phyloP scores from a whole-genome alignment of 2,888 invertebrate species.

The Schrankia costaestrigalis region DNA sequence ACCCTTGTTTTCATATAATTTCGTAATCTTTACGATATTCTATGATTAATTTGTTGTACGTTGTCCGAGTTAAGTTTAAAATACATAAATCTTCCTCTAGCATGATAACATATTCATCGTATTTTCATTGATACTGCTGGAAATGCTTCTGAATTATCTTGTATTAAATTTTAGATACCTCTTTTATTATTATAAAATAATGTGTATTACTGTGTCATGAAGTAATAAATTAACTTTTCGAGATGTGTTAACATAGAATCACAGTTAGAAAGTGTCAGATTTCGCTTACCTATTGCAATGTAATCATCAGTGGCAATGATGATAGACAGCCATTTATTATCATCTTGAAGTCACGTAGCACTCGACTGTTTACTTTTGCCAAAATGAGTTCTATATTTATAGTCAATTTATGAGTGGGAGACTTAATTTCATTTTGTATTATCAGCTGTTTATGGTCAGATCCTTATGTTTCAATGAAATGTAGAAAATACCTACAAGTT shows the following conservation, averaged over 20 bases:
- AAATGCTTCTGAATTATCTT: constrained; percentile 19
- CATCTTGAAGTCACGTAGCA: constrained; percentile 54
- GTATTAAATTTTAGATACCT: constrained; percentile 10
- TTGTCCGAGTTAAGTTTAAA: constrained; percentile 2
- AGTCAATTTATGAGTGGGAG: too few relatives aligned
- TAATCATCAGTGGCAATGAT: constrained; percentile 26
- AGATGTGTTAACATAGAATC: too few relatives aligned
- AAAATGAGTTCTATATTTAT: too few relatives aligned
- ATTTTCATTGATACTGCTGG: constrained; percentile 9
- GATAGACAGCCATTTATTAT: constrained; percentile 49
- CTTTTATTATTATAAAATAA: constrained; percentile 9
- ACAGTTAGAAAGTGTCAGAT: too few relatives aligned
- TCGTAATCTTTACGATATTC: constrained; percentile 28
- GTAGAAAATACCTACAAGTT: too few relatives aligned
- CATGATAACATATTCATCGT: too few relatives aligned
- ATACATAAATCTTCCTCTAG: too few relatives aligned
- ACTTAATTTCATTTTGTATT: neutral
- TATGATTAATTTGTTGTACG: constrained; percentile 8
- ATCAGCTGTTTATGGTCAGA: constrained; percentile 21
- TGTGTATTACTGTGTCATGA: too few relatives aligned
- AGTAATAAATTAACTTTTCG: too few relatives aligned
- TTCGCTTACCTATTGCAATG: constrained; percentile 3
- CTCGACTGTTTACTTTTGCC: constrained; percentile 27
- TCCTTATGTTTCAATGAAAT: neutral
- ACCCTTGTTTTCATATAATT: constrained; percentile 73